Conservation (phyloP, 2,888 invertebrate genomes). For the Anodontia alba region DNA sequence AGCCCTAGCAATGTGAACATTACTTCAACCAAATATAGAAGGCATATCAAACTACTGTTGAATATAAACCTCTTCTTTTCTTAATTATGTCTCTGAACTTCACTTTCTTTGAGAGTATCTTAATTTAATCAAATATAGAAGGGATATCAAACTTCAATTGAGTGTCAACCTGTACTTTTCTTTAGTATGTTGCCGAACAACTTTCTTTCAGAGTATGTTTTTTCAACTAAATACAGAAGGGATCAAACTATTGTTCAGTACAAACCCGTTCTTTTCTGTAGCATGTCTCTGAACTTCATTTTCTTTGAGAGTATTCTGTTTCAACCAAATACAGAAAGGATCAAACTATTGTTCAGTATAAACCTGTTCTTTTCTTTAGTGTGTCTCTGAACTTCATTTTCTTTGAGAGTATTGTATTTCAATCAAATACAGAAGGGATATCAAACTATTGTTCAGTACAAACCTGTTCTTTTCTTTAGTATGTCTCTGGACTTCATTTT, state of each 20-base stretch:
- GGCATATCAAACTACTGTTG: too few species aligned
- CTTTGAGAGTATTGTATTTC: slow-evolving; percentile 67
- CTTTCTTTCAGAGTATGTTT: slow-evolving; percentile 66
- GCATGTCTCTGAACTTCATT: slow-evolving; percentile 59
- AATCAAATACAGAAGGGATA: too few species aligned
- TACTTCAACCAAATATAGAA: too few species aligned
- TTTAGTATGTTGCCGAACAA: slow-evolving; percentile 61
- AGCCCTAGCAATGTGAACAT: too few species aligned
- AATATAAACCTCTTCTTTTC: slow-evolving; percentile 68
- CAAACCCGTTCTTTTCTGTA: slow-evolving; percentile 71
- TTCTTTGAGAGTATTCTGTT: slow-evolving; percentile 68
- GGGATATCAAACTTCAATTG: too few species aligned
- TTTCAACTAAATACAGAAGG: too few species aligned
- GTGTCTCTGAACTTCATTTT: slow-evolving; percentile 54
- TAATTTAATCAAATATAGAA: too few species aligned
- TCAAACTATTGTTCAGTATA: neutral
- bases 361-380: slow-evolving; percentile 74
- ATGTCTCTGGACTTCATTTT: slow-evolving; percentile 54
- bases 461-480: slow-evolving; percentile 74
- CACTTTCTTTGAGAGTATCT: slow-evolving; percentile 65
- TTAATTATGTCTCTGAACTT: slow-evolving; percentile 61
- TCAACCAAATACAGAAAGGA: too few species aligned
- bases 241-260: neutral
- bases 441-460: neutral
- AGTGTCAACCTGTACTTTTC: slow-evolving; percentile 68